Base-by-base conservation (phyloP, 2,888 invertebrate genomes). In the Caenorhabditis macrosperma region DNA sequence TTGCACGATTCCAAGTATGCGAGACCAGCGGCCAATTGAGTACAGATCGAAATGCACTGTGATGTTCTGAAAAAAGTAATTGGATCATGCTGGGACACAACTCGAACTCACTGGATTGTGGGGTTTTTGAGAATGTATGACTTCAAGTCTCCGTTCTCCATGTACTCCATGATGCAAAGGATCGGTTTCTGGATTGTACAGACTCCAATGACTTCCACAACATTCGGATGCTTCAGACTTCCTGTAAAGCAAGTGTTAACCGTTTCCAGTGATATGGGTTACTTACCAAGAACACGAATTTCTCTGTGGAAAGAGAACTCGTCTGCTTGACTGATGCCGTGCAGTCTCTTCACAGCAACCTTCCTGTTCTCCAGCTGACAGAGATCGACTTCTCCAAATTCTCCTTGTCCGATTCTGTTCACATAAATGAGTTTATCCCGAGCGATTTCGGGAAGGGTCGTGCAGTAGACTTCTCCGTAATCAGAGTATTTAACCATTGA, bases 121-220 rank as follows among this genome's bases (percentile, higher is more conserved):
- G 75, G 76, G 24, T 64, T 76, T 30, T 48, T 78, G 22, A 54
- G 22, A 30, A 86, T 80, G 46, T 93, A 95, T 91, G 93, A 93
- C 83, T 95, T 94, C 79, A 96, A 93, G 90, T 95, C 95, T 28
- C 95, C 95, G 82, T 94, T 94, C 91, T 95, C 94, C 90, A 95
- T 94, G 91, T 95, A 95, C 91, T 96, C 95, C 88, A 95, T 94
- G n/a, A 96, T 94, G 86, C 95, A 95, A 91, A 95, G 95, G 89
- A 95, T 94, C 6, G 95, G 85, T 33, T 79, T 79, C 10, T 85
- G 71, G 0, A 78, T 77, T 0, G 84, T 79, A 17, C 82, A 86
- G 0, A 86, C 83, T 17, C 87, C 88, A 33, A 88, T 81, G 10
- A 88, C 84, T 77, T 86, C 84, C 0, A 88, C 83, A 10, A 88